Conservation (phyloP, 2,113 vertebrate species). For the Hemibagrus wyckioides region DNA sequence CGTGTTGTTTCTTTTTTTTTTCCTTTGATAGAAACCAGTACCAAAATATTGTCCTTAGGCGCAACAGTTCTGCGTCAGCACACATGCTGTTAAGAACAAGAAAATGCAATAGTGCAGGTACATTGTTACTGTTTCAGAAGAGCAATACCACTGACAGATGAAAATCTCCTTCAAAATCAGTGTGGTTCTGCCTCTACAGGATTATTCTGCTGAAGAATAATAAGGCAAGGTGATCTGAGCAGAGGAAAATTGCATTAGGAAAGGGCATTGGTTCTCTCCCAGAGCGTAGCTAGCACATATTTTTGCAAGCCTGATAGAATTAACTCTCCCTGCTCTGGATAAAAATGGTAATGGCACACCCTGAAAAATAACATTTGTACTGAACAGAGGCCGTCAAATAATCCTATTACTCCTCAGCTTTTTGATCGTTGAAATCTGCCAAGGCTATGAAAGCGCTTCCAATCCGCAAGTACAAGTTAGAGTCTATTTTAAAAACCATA, state of each 20-base stretch:
- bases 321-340: constrained; percentile 48
- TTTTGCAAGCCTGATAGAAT: constrained; percentile 48
- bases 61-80: background rate
- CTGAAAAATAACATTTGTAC: constrained; percentile 48
- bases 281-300: constrained; percentile 42
- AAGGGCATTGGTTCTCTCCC: constrained; percentile 51
- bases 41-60: background rate
- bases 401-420: constrained; percentile 47
- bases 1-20: constrained; percentile 17
- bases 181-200: constrained; percentile 50
- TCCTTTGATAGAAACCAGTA: background rate
- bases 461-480: constrained; percentile 32
- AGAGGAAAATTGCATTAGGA: constrained; percentile 55
- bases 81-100: background rate
- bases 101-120: background rate
- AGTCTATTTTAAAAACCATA: constrained; percentile 55
- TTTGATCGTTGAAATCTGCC: constrained; percentile 46
- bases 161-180: constrained; percentile 16
- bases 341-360: constrained; percentile 59
- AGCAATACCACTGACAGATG: background rate
- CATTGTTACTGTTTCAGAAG: background rate
- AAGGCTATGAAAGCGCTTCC: constrained; percentile 15
- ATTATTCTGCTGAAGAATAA: constrained; percentile 52
- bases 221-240: constrained; percentile 52
- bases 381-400: constrained; percentile 31